Evolutionary conservation across 2,797 vertebrate species (phyloP).

Genomic region (Myotis pilosus): DNA sequence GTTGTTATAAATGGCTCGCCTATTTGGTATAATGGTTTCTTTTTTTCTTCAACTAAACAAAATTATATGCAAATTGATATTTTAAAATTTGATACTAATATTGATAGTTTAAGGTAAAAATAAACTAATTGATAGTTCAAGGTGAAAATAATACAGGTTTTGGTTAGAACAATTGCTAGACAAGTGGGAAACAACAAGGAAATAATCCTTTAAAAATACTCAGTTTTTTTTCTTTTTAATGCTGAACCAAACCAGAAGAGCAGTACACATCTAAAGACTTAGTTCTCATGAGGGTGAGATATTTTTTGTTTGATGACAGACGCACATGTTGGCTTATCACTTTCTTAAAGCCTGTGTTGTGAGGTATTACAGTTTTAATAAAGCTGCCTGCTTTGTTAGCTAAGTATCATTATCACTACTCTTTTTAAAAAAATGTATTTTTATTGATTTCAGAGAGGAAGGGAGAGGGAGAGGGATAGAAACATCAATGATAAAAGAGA

Average conservation of each 20-base stretch:
- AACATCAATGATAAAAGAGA: too few species aligned
- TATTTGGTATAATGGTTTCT: conserved; percentile 28
- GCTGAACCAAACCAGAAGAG: background rate
- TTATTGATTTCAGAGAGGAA: too few species aligned
- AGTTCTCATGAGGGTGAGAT: conserved; percentile 12
- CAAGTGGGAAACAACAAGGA: background rate
- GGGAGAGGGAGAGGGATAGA: too few species aligned
- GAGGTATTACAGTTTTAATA: conserved; percentile 15
- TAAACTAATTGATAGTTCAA: conserved; percentile 43
- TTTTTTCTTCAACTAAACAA: conserved; percentile 23
- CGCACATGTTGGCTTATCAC: background rate
- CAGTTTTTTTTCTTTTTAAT: background rate
- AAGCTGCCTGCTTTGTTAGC: conserved; percentile 20
- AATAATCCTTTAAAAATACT: background rate
- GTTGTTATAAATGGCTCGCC: background rate
- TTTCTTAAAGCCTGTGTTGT: conserved; percentile 17
- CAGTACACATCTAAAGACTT: background rate
- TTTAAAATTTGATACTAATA: conserved; percentile 27
- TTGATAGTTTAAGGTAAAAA: conserved; percentile 42
- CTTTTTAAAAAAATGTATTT: background rate
- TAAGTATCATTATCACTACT: background rate
- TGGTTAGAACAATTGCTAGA: conserved; percentile 4
- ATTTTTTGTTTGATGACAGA: conserved; percentile 33
- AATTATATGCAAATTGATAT: background rate
- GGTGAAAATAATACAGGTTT: conserved; percentile 22